phyloP scores from a whole-genome alignment of 2,113 vertebrate species.

The Pantherophis guttatus region DNA sequence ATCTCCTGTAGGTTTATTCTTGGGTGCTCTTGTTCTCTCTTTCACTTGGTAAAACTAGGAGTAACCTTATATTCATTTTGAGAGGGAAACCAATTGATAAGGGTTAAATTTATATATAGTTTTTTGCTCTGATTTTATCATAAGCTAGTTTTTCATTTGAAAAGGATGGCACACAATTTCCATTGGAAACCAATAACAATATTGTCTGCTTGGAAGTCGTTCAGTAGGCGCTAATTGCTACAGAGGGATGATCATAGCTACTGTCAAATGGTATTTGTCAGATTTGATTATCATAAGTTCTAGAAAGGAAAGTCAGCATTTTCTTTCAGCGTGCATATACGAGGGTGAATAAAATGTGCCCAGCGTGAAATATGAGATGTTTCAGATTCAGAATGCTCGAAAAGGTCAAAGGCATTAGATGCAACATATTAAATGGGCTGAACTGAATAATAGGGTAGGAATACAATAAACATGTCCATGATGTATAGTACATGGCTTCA shows the following conservation, averaged over 20 bases:
- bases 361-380: neutral
- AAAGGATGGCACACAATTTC: neutral
- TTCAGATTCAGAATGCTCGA: neutral
- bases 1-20: neutral
- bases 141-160: neutral
- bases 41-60: neutral
- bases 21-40: neutral
- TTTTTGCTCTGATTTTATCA: neutral
- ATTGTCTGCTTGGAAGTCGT: slow-evolving; percentile 6
- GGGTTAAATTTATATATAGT: neutral
- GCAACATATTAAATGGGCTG: neutral
- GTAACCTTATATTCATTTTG: neutral
- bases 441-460: neutral
- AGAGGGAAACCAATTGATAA: neutral
- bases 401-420: slow-evolving; percentile 2
- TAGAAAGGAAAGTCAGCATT: slow-evolving; percentile 11
- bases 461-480: neutral
- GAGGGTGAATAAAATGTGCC: neutral
- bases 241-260: slow-evolving; percentile 3
- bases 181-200: neutral
- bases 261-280: slow-evolving; percentile 16
- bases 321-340: neutral
- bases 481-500: neutral
- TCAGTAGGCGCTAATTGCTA: slow-evolving; percentile 11
- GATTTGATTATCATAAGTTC: slow-evolving; percentile 22